Base-by-base conservation (phyloP, 2,113 vertebrate species). In the Setophaga coronata region DNA sequence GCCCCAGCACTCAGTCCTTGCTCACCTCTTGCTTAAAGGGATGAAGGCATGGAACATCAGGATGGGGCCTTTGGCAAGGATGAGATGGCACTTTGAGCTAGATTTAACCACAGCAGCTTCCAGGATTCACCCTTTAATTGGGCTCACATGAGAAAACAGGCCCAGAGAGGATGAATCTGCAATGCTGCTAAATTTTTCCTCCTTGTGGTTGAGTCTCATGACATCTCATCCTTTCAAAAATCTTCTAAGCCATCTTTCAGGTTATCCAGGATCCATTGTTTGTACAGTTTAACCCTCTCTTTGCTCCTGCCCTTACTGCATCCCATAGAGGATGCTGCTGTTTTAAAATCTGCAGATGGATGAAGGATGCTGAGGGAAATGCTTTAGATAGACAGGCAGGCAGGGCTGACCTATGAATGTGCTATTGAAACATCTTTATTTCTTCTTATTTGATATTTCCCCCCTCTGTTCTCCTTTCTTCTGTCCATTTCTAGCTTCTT, bases 1-100 rank as follows among this genome's bases (percentile, higher is more conserved):
- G 2, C 5, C 34, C 34, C 18, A 16, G 0, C 8, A 21, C 2
- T 1, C 24, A 69, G 20, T 14, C 13, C 12, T 43, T 83, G 12
- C 24, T 18, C 1, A 33, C 26, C 21, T 74, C 42, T 56, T 67
- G 38, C 29, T 58, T 25, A 4, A n/a, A 31, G 15, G 47, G 26
- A 10, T 7, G 8, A 69, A 53, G n/a, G 18, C 16, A 16, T 0
- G 0, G 50, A 28, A 53, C 18, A 25, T 2, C n/a, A 26, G 53
- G 48, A 38, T 4, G 0, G 21, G 14, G 10, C 5, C 12, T 1
- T 0, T 17, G 11, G 34, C 14, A 36, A 66, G 36, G 61, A 31
- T 8, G 29, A 24, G 18, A 6, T 45, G 66, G 6, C 21, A 20
- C 16, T 43, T 69, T 3, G 23, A 71, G 62, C 5, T 54, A 66